These are phyloP conservation scores for Bettongia penicillata DNA, from an alignment of 2,113 vertebrate species.

Conservation along the genomic window DNA sequence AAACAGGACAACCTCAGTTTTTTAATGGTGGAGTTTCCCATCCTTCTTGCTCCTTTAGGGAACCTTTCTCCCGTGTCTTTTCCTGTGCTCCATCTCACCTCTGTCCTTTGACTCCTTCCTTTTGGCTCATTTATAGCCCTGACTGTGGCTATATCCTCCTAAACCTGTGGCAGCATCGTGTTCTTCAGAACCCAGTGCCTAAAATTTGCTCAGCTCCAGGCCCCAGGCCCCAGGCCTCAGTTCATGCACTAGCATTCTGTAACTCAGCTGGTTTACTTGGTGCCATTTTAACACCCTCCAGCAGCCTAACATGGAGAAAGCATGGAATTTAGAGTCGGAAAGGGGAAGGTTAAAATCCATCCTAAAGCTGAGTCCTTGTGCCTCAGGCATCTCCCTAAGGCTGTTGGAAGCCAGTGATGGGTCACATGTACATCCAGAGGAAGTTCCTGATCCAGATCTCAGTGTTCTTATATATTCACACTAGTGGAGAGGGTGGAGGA, in stretches of 20 bases:
- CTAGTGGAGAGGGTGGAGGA: not conserved
- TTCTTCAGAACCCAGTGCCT: not conserved
- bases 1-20: not conserved
- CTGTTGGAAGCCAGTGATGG: not conserved
- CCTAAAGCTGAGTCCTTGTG: not conserved
- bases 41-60: not conserved
- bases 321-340: not conserved
- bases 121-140: not conserved
- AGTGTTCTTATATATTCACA: not conserved
- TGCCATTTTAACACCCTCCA: not conserved
- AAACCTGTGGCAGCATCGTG: not conserved
- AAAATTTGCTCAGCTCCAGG: not conserved
- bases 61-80: not conserved
- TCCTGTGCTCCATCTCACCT: not conserved
- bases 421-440: not conserved
- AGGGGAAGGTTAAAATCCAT: not conserved
- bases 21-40: not conserved
- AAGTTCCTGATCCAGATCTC: not conserved
- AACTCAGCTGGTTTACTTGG: not conserved
- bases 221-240: not conserved
- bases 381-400: not conserved
- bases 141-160: not conserved
- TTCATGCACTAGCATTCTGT: not conserved
- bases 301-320: not conserved
- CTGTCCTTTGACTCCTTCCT: not conserved